These are phyloP conservation scores for Drosophila rubida DNA, from an alignment of 2,888 invertebrate genomes.

Conservation along the genomic window DNA sequence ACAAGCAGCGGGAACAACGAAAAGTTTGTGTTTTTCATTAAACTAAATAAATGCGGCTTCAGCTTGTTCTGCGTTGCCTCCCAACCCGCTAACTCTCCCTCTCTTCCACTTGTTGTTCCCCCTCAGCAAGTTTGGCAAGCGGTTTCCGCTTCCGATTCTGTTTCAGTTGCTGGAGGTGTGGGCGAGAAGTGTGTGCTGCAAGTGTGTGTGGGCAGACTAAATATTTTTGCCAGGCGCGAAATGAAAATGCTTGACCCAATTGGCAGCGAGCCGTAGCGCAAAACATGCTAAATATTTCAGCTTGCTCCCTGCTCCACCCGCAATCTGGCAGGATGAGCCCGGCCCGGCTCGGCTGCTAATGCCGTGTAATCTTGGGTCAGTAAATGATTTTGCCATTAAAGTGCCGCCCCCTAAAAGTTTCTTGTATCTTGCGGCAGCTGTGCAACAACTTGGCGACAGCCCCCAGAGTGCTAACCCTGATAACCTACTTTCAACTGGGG, in stretches of 20 bases:
- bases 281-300: constrained; percentile 73
- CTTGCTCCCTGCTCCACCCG: constrained; percentile 18
- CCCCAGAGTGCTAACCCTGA: constrained; percentile 49
- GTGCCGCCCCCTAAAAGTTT: constrained; percentile 63
- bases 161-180: constrained; percentile 4
- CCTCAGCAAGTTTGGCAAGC: constrained; percentile 42
- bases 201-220: constrained; percentile 14
- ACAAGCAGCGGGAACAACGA: constrained; percentile 20
- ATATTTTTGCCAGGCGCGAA: constrained; percentile 67
- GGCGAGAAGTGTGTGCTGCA: background rate
- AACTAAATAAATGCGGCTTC: constrained; percentile 65
- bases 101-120: constrained; percentile 2
- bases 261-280: constrained; percentile 48
- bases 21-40: constrained; percentile 75
- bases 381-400: constrained; percentile 71
- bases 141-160: constrained; percentile 48
- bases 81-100: too few relatives aligned
- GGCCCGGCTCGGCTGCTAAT: constrained; percentile 21
- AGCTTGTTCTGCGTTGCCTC: background rate
- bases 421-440: constrained; percentile 53
- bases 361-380: constrained; percentile 62
- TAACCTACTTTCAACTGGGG: constrained; percentile 79
- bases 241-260: constrained; percentile 77
- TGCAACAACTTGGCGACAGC: constrained; percentile 53
- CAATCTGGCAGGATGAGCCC: constrained; percentile 12